phyloP scores from a whole-genome alignment of 2,888 invertebrate genomes.

The Megastigmus dorsalis region DNA sequence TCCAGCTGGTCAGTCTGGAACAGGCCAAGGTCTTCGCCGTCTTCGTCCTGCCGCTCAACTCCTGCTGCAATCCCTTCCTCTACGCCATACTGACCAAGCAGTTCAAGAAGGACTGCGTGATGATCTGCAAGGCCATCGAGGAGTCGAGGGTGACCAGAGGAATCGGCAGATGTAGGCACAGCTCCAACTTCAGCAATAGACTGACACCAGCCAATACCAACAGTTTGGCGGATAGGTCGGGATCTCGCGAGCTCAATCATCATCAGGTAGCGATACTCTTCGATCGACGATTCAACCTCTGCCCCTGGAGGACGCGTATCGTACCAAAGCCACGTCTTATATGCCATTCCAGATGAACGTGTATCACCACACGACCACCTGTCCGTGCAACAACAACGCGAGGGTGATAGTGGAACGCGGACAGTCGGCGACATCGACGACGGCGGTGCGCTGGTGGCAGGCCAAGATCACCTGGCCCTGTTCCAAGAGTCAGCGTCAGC shows the following conservation, averaged over 20 bases:
- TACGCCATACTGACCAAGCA: conserved; percentile 98
- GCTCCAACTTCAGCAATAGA: conserved; percentile 90
- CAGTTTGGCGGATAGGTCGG: conserved; percentile 85
- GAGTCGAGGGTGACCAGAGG: conserved; percentile 93
- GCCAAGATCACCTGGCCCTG: conserved; percentile 75
- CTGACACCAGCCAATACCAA: conserved; percentile 92
- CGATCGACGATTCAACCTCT: no score
- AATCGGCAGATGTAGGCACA: conserved; percentile 89
- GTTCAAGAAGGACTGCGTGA: conserved; percentile 97
- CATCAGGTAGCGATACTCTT: conserved; percentile 77
- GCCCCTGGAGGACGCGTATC: no score
- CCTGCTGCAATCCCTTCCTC: conserved; percentile 97
- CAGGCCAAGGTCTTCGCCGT: conserved; percentile 97
- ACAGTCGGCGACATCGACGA: conserved; percentile 47
- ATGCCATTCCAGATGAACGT: conserved; percentile 33
- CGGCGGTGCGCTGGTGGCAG: conserved; percentile 58
- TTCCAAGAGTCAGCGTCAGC: conserved; percentile 70
- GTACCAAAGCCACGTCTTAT: no score
- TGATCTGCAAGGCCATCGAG: conserved; percentile 96
- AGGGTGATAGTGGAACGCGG: conserved; percentile 75
- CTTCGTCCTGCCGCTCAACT: conserved; percentile 95
- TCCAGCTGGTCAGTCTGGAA: conserved; percentile 92
- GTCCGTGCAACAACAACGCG: conserved; percentile 35
- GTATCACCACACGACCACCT: conserved; percentile 60
- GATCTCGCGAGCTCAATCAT: conserved; percentile 78